Conservation (phyloP, 2,113 vertebrate species). For the Azemiops feae region DNA sequence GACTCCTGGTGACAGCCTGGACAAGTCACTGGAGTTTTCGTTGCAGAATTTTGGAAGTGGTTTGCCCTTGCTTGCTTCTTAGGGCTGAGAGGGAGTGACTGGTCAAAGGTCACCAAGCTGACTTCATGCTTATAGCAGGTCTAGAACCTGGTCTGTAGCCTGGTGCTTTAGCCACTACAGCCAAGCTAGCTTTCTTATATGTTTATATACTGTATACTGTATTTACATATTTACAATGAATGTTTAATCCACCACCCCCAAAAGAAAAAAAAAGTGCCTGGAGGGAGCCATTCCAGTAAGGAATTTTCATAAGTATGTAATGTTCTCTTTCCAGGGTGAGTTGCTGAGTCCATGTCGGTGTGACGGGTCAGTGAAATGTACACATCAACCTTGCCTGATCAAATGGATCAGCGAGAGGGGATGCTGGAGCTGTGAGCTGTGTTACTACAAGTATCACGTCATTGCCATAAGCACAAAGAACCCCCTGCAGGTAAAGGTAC, state of each 20-base stretch:
- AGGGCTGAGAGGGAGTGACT: background rate
- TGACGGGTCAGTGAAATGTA: constrained; percentile 93
- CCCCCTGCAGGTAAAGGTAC: constrained; percentile 90
- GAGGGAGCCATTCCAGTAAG: background rate
- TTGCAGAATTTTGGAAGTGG: background rate
- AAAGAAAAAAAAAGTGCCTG: background rate
- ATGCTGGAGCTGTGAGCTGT: constrained; percentile 98
- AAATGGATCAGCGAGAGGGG: constrained; percentile 98
- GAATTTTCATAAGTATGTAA: background rate
- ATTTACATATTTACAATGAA: background rate
- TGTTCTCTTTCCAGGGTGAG: constrained; percentile 83
- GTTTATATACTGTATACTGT: background rate
- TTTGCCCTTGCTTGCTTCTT: background rate
- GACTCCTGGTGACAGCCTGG: background rate
- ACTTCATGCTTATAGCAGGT: no score
- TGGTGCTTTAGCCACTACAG: background rate
- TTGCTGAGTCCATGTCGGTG: constrained; percentile 96
- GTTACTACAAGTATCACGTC: constrained; percentile 99
- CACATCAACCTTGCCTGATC: constrained; percentile 98
- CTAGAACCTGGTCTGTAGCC: background rate
- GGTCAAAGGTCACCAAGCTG: background rate
- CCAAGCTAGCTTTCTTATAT: background rate
- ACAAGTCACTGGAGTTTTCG: background rate
- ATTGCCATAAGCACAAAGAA: constrained; percentile 99
- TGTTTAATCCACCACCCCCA: background rate